Evolutionary conservation across 2,113 vertebrate species (phyloP), one percentile per base, ranked within the genome.

Genomic region (Diadophis punctatus): DNA sequence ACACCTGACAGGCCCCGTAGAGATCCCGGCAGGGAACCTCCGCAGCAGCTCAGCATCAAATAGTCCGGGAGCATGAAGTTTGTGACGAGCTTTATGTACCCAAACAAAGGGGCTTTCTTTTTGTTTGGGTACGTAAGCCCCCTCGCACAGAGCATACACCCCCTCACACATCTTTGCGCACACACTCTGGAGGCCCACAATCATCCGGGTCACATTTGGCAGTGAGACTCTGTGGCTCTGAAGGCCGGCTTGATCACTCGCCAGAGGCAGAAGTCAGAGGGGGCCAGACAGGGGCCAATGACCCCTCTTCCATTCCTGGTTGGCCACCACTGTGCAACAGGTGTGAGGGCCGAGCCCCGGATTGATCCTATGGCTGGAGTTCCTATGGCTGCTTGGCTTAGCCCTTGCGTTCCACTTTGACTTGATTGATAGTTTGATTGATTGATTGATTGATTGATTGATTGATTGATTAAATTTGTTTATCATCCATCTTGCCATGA

Each of bases 1-100:
- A 0, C 96, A 96, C 34, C 88, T 95, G 96, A 96, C 96, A 34
- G 94, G 93, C 94, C 95, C 96, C 95, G 96, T 95, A 96, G 96
- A 96, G 96, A 93, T 96, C 94, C 94, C 25, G 68, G 90, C 80
- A 94, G 95, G 95, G 95, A 96, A 94, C 90, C 95, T 93, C 94
- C 92, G 51, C 93, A 94, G 92, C 39, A 95, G 93, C 46, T 0
- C 43, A 0, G 6, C 94, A 94, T 96, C 94, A 92, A 95, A 95
- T 27, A 90, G 90, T n/a, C 90, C 86, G 89, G 60, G 94, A 90
- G 84, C 86, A 90, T 0, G 93, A 93, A 93, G 91, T 48, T 0
- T 0, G 89, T 22, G 91, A 96, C 88, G 85, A 91, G 92, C 46
- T 92, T 93, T 25, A 48, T 90, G 93, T 91, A 56, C 80, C 8